Conservation (phyloP, 2,797 vertebrate species). For the Artibeus jamaicensis region DNA sequence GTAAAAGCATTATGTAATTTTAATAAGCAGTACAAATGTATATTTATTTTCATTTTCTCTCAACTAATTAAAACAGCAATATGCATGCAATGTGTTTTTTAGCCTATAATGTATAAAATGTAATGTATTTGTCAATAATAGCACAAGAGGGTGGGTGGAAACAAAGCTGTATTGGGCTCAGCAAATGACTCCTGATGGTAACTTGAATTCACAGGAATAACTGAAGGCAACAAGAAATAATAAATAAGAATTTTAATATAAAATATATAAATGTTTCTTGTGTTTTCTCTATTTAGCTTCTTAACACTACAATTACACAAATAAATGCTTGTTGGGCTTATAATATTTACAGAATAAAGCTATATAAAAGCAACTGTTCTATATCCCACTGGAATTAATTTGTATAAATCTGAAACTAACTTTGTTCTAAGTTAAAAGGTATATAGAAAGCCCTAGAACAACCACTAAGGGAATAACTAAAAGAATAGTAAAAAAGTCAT, state of each 20-base stretch:
- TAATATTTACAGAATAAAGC: not conserved
- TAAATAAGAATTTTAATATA: not conserved
- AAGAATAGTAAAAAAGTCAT: not conserved
- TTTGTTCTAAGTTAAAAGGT: not conserved
- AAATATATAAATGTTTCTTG: not conserved
- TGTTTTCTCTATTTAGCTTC: not conserved
- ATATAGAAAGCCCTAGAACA: not conserved
- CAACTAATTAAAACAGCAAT: not conserved
- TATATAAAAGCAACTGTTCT: not conserved
- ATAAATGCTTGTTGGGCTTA: not conserved
- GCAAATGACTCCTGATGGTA: slow-evolving; percentile 22
- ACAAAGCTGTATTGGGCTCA: not conserved
- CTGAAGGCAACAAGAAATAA: slow-evolving; percentile 3
- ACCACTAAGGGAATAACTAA: not conserved
- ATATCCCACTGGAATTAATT: not conserved
- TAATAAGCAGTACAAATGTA: not conserved
- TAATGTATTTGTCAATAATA: not conserved
- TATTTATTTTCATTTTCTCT: slow-evolving; percentile 4
- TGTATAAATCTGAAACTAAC: not conserved
- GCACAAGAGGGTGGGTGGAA: not conserved
- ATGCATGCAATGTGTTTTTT: not conserved
- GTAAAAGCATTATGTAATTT: not conserved
- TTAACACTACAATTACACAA: not conserved
- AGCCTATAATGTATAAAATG: not conserved
- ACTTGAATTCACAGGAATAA: not conserved